Base-by-base conservation (phyloP, 2,888 invertebrate species). In the Dastarcus helophoroides region DNA sequence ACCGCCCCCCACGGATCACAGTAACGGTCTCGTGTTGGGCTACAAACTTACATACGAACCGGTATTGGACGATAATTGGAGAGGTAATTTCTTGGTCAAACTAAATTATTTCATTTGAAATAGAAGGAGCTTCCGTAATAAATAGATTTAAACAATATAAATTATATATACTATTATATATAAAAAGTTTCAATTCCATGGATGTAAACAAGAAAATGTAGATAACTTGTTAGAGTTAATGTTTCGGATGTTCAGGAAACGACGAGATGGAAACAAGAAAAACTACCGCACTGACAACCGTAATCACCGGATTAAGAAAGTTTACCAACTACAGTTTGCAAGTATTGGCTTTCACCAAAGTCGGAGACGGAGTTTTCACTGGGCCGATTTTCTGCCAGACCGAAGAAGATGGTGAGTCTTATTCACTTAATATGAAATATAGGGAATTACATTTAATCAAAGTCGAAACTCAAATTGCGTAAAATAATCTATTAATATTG, bases 271-370 rank as follows among this genome's bases (percentile, higher is more conserved):
- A 71, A 44, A 68, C 68, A 2, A 65, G 76, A 14, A 77, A 78
- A 54, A 79, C 79, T 1, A 75, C 75, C 12, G 76, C 76, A 1
- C 58, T 78, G 34, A 78, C 76, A 19, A 73, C 75, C 2, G 77
- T 80, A 29, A 63, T 84, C 14, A 74, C 76, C 1, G 74, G 75
- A 3, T 63, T 86, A 37, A 69, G 76, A 48, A 80, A 78, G 51
- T 84, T 70, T 56, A 78, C 83, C 16, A 86, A 85, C 60, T 85
- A 85, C 58, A 83, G 81, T 51, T 68, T 85, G 36, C 80, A 82
- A 61, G 79, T 85, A 6, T 53, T 82, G 47, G 82, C 84, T 1
- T 81, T 71, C 55, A 85, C 84, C 0, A 69, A 80, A 51, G 75
- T 80, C 47, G 85, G 85, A 1, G 82, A 83, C 51, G 84, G 84